Evolutionary conservation across 2,113 vertebrate genomes (phyloP).

Genomic region (Megalops atlanticus): DNA sequence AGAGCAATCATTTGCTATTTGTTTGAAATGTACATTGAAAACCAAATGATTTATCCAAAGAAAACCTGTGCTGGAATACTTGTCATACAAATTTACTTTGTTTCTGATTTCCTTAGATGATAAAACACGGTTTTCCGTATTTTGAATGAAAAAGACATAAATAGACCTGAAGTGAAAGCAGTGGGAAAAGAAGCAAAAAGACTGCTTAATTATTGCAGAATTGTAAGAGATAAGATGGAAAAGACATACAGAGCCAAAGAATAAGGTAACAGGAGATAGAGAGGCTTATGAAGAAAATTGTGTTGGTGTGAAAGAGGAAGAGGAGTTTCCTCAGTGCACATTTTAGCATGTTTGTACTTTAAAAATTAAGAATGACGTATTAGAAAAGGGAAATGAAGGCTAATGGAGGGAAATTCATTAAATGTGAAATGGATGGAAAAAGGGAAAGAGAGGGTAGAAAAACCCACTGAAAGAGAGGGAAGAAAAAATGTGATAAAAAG

Average conservation of each 20-base stretch:
- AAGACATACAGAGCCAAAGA: slow-evolving; percentile 7
- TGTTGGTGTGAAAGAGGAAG: slow-evolving; percentile 51
- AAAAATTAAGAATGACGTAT: not conserved
- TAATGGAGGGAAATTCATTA: not conserved
- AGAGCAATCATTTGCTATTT: not conserved
- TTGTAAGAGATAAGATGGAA: slow-evolving; percentile 22
- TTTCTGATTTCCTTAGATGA: not conserved
- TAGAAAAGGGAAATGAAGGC: not conserved
- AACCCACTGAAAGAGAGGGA: not conserved
- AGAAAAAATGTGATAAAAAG: slow-evolving; percentile 12
- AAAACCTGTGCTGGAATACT: not conserved
- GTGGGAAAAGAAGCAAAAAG: not conserved
- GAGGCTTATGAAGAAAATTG: not conserved
- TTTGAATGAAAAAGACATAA: not conserved
- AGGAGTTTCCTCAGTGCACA: slow-evolving; percentile 48
- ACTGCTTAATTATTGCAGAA: slow-evolving; percentile 19
- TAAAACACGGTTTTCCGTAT: not conserved
- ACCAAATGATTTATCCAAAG: not conserved
- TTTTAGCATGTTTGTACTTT: slow-evolving; percentile 27
- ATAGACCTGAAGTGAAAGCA: not conserved
- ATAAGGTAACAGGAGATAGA: slow-evolving; percentile 21
- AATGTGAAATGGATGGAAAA: not conserved
- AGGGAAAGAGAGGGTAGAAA: not conserved
- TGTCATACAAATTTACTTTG: not conserved
- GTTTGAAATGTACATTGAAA: not conserved